A percentile compares a stretch with the other conserved stretches of the same genome.
phyloP scores from a whole-genome alignment of 2,113 vertebrate species.

The Pungitius pungitius region DNA sequence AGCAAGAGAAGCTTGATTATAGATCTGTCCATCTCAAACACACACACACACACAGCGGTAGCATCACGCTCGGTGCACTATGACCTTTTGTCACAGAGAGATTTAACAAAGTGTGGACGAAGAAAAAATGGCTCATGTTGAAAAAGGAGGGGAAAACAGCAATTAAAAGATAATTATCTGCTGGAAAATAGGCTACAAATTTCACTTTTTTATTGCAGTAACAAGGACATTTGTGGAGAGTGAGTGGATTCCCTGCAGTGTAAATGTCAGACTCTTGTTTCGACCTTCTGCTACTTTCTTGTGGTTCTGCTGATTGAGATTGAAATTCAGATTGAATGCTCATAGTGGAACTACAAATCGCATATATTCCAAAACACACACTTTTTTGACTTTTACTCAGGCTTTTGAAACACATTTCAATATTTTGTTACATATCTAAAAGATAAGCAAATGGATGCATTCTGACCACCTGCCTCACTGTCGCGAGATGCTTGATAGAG shows the following conservation, averaged over 20 bases:
- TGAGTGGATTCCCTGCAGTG: slow-evolving; percentile 44
- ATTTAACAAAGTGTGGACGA: slow-evolving; percentile 59
- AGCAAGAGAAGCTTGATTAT: slow-evolving; percentile 42
- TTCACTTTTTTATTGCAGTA: slow-evolving; percentile 29
- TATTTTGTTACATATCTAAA: no score
- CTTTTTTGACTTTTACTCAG: neutral
- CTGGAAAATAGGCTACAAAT: slow-evolving; percentile 29
- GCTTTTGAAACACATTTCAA: neutral
- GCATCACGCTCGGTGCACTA: slow-evolving; percentile 32
- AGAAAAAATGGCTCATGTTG: slow-evolving; percentile 35
- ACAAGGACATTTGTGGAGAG: slow-evolving; percentile 12
- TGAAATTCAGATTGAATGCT: slow-evolving; percentile 11
- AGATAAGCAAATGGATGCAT: no score
- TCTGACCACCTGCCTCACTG: no score
- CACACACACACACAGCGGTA: slow-evolving; percentile 2
- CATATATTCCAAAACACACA: no score
- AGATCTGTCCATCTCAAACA: slow-evolving; percentile 36
- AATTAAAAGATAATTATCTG: slow-evolving; percentile 76
- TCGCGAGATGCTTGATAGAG: no score
- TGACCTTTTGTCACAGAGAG: slow-evolving; percentile 59
- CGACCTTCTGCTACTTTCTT: slow-evolving; percentile 38
- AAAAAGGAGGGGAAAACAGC: slow-evolving; percentile 46
- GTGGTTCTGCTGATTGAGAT: slow-evolving; percentile 8
- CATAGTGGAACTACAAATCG: neutral
- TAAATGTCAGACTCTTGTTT: slow-evolving; percentile 64